These are phyloP conservation scores for Tenebrosternarchus preto DNA, from an alignment of 2,113 vertebrate species.

Conservation along the genomic window DNA sequence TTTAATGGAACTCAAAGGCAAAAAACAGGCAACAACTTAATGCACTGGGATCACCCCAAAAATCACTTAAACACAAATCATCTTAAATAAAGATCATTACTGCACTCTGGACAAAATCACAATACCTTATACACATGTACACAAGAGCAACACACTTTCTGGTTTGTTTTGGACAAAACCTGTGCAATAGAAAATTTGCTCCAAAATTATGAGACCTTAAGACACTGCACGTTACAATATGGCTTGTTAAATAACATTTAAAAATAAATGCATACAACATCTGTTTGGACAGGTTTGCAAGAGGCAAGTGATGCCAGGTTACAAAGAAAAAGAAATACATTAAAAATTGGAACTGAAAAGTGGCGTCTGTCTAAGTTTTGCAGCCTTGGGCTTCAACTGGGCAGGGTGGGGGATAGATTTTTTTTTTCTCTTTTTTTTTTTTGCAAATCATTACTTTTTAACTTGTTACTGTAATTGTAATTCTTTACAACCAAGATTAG, in stretches of 20 bases:
- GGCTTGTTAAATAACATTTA: constrained; percentile 47
- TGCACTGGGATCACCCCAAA: constrained; percentile 11
- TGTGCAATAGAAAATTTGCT: constrained; percentile 20
- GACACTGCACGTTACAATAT: constrained; percentile 38
- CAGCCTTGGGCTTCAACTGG: constrained; percentile 15
- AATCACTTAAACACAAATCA: constrained; percentile 41
- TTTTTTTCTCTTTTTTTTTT: background rate
- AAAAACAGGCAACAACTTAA: constrained; percentile 35
- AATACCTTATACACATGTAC: constrained; percentile 37
- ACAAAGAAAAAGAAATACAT: constrained; percentile 26
- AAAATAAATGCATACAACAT: constrained; percentile 36
- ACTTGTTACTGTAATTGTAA: constrained; percentile 3
- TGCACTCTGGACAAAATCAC: constrained; percentile 40
- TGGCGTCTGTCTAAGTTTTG: constrained; percentile 1
- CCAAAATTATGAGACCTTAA: constrained; percentile 7
- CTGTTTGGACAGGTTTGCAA: background rate
- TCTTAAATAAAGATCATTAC: constrained; percentile 37
- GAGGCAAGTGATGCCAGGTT: constrained; percentile 7
- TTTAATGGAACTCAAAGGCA: constrained; percentile 49
- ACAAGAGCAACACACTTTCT: constrained; percentile 22
- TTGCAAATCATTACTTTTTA: constrained; percentile 3
- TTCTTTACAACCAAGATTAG: constrained; percentile 25
- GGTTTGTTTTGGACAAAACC: constrained; percentile 20
- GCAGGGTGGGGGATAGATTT: constrained; percentile 23
- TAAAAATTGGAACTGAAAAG: constrained; percentile 13